Base-by-base conservation (phyloP, 2,888 invertebrate genomes). In the Tortrix viridana region DNA sequence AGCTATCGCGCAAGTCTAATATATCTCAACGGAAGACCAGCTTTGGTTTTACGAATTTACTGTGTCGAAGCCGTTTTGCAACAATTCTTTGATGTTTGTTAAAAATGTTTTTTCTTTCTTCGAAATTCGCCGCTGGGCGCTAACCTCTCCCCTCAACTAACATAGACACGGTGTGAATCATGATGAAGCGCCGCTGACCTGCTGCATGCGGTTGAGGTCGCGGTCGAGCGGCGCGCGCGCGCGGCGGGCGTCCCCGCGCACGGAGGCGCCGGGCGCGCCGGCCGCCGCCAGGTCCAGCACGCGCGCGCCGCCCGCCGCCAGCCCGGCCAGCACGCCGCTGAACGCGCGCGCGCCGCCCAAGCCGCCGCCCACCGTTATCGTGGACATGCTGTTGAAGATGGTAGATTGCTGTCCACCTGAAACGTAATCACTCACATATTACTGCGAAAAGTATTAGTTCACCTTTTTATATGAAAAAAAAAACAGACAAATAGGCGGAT, bases 381-480 rank as follows among this genome's bases (percentile, higher is more conserved):
- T 95, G 1, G 97, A 96, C 93, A 98, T 98, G 77, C 96, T 96
- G 89, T 98, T 98, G 93, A 98, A 98, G 37, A 97, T 96, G 58
- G 95, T 95, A 52, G 96, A 94, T 71, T 97, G 97, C 70, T 95
- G 95, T 14, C 97, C 97, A 50, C 97, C 97, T 97, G 86, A 3
- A 85, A 86, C 32, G 14, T 37, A 38, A 37, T 3, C 9, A 1
- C 12, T 14, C 6, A 23, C 23, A 23, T 1, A 23, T 23, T 23
- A n/a, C n/a, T n/a, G n/a, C n/a, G n/a, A n/a, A n/a, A n/a, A n/a
- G n/a, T n/a, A n/a, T n/a, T n/a, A n/a, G n/a, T n/a, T n/a, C n/a
- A n/a, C n/a, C n/a, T n/a, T n/a, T n/a, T n/a, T n/a, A n/a, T n/a
- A n/a, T n/a, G n/a, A n/a, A n/a, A n/a, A n/a, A n/a, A n/a, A n/a